Evolutionary conservation across 2,113 vertebrate genomes (phyloP).

Genomic region (Corvus hawaiiensis): DNA sequence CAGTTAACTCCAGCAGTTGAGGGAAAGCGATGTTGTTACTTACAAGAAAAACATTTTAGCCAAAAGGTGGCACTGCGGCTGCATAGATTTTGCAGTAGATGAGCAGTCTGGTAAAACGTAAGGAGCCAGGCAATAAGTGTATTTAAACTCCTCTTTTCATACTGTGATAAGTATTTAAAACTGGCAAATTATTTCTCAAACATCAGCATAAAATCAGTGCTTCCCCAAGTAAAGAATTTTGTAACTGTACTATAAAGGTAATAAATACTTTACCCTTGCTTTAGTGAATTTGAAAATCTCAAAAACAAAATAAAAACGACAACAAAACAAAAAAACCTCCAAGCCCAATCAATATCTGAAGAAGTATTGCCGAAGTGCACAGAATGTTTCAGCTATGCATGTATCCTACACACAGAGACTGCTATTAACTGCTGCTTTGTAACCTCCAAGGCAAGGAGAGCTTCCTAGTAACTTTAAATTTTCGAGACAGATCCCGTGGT

Average conservation of each 20-base stretch:
- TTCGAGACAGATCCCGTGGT: neutral
- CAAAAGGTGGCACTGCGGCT: conserved; percentile 77
- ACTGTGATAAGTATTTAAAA: neutral
- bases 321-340: neutral
- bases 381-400: neutral
- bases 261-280: neutral
- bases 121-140: neutral
- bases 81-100: neutral
- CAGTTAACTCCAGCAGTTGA: neutral
- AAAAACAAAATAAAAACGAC: neutral
- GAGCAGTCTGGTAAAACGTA: neutral
- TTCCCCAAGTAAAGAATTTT: neutral
- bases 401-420: neutral
- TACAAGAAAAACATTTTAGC: conserved; percentile 32
- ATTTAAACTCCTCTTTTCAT: neutral
- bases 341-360: neutral
- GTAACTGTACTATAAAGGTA: neutral
- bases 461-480: neutral
- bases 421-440: neutral
- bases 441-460: neutral
- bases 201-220: neutral
- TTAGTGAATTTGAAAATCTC: neutral
- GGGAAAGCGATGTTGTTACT: neutral
- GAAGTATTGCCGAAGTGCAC: neutral
- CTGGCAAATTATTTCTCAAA: neutral